Conservation (phyloP, 2,888 invertebrate species). For the Philhelius pedissequus region DNA sequence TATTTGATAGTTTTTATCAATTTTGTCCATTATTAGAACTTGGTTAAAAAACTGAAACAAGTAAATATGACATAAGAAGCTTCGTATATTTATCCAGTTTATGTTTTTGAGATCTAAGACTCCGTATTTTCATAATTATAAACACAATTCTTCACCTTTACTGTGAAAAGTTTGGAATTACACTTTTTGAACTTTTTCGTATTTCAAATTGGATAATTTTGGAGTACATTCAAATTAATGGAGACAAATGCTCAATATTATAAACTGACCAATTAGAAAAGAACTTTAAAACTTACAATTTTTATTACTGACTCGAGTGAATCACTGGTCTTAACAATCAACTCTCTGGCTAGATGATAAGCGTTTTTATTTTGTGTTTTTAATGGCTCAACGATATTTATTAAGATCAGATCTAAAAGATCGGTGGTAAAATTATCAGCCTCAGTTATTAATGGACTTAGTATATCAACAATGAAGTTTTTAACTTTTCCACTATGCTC, state of each 20-base stretch:
- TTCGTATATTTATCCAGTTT: too few species aligned
- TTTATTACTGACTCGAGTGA: slow-evolving; percentile 97
- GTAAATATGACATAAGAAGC: not conserved
- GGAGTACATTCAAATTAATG: too few species aligned
- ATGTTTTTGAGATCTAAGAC: too few species aligned
- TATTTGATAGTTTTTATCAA: slow-evolving; percentile 89
- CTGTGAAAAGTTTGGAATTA: too few species aligned
- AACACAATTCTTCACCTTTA: too few species aligned
- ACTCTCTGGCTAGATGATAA: slow-evolving; percentile 93
- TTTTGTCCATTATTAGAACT: slow-evolving; percentile 94
- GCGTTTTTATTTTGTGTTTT: slow-evolving; percentile 94
- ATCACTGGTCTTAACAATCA: slow-evolving; percentile 93
- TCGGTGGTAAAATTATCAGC: slow-evolving; percentile 97
- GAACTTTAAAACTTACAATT: slow-evolving; percentile 81
- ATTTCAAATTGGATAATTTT: too few species aligned
- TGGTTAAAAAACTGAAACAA: slow-evolving; percentile 94
- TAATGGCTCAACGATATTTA: slow-evolving; percentile 95
- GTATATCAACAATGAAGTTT: slow-evolving; percentile 97
- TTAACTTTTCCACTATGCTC: slow-evolving; percentile 98
- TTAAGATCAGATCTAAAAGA: slow-evolving; percentile 94
- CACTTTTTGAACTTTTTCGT: too few species aligned
- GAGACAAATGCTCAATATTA: too few species aligned
- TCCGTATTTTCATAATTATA: too few species aligned
- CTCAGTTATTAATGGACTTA: slow-evolving; percentile 96
- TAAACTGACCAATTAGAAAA: too few species aligned